Base-by-base conservation (phyloP, 1,140 invertebrate genomes). In the Conopomorpha cramerella region DNA sequence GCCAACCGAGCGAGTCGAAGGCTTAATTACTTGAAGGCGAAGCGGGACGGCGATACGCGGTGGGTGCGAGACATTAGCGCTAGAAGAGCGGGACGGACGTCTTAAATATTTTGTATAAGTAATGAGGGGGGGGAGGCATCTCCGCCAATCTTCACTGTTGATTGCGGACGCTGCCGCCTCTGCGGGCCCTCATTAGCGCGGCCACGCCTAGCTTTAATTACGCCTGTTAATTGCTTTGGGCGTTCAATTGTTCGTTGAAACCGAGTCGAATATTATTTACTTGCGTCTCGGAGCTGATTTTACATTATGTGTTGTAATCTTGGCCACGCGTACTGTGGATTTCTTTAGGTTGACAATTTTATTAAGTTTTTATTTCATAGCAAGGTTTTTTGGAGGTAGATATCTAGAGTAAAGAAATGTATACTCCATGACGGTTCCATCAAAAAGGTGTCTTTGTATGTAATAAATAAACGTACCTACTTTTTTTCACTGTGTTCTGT, bases 71-170 rank as follows among this genome's bases (percentile, higher is more conserved):
- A 63, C 68, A 70, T 70, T 70, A 70, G 68, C 68, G 52, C 51
- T 44, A 61, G 55, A 57, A 70, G 68, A 73, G 68, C 61, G 64
- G 65, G 68, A 73, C 68, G 63, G 53, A 41, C 65, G 65, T 70
- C 68, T 73, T 73, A 73, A 70, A 64, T 68, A 73, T 73, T 73
- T 73, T 73, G 65, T 73, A 73, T 73, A 73, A 73, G 68, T 73
- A 73, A 73, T 73, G 68, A 73, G 66, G 56, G 65, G 52, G 52
- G 55, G 45, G 47, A 45, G 50, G 58, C 68, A 73, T 73, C 68
- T 73, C 68, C 70, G 70, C 68, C 68, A 73, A 73, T 74, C 70
- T 74, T 74, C 70, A 71, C 71, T 74, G 70, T 62, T 74, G 64
- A 74, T 74, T 67, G 61, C 62, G 51, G 46, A 56, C 54, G 61